A percentile compares a stretch with the other conserved stretches of the same genome.
Conservation (phyloP, 2,797 vertebrate genomes). For the Acanthis flammea region DNA sequence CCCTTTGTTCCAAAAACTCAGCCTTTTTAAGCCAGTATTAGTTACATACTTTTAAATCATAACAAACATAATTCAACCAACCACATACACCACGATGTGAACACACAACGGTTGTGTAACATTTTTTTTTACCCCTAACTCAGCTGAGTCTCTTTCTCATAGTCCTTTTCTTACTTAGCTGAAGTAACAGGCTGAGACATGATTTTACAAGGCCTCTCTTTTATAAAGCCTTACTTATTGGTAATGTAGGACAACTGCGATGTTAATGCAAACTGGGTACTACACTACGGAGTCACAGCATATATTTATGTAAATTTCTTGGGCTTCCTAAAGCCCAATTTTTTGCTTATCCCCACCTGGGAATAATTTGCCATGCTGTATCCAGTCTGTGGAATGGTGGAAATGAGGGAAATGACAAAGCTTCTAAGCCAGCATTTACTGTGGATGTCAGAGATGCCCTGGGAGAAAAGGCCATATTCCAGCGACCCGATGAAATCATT, state of each 20-base stretch:
- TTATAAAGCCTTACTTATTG: neutral
- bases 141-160: neutral
- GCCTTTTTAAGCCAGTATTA: neutral
- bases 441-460: neutral
- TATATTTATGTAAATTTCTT: neutral
- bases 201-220: neutral
- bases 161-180: neutral
- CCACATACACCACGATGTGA: neutral
- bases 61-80: neutral
- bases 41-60: neutral
- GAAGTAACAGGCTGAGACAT: neutral
- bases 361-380: neutral
- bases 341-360: neutral
- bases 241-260: neutral
- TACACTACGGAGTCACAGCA: neutral
- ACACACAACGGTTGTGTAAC: rapidly evolving
- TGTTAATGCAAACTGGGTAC: neutral
- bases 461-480: neutral
- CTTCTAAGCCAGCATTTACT: neutral
- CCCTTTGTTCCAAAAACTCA: neutral
- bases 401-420: neutral
- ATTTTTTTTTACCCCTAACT: neutral
- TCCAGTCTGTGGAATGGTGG: neutral
- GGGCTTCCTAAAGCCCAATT: neutral
- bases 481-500: rapidly evolving